Base-by-base conservation (phyloP, 2,888 invertebrate genomes). In the Helicoverpa assulta region DNA sequence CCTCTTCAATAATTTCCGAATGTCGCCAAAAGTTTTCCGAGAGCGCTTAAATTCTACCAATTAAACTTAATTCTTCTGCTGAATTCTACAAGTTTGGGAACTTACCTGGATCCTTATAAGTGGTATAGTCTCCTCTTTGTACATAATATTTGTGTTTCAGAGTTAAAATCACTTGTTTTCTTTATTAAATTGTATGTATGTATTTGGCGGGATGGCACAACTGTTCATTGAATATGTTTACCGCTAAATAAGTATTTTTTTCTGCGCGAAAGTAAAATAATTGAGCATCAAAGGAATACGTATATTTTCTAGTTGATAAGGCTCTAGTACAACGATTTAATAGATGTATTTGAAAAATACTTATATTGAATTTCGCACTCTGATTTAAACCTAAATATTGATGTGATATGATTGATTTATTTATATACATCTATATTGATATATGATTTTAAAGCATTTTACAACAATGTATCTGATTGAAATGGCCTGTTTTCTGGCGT, bases 21-120 rank as follows among this genome's bases (percentile, higher is more conserved):
- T 57, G 8, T 63, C 52, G 51, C 8, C 12, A 50, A 57, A 80
- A 66, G 19, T 51, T 40, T 73, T 7, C 6, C 29, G 6, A 5
- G 53, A 67, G 50, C 56, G 51, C 66, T 66, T 33, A 52, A 80
- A 67, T 76, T 55, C 55, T 40, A 66, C 29, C 40, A 67, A 73
- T 80, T 70, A 73, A 61, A 62, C 53, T 61, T 70, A 66, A 26
- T 55, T 67, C 68, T 18, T 55, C 18, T 59, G 18, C 18, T 26
- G 10, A 21, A 66, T 56, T 63, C 47, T 5, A 56, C 12, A 65
- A 64, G 37, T 73, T 76, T 62, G 37, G 5, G 53, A 14, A 43
- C 95, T 93, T 84, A 95, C 95, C 94, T 95, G 93, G 73, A 95
- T 93, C 89, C 93, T 86, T 88, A 95, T 95, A 37, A 95, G 92